Percentiles rank a stretch among this genome's conserved stretches.
Evolutionary conservation across 2,113 vertebrate species (phyloP).

Genomic region (Crypturellus undulatus): DNA sequence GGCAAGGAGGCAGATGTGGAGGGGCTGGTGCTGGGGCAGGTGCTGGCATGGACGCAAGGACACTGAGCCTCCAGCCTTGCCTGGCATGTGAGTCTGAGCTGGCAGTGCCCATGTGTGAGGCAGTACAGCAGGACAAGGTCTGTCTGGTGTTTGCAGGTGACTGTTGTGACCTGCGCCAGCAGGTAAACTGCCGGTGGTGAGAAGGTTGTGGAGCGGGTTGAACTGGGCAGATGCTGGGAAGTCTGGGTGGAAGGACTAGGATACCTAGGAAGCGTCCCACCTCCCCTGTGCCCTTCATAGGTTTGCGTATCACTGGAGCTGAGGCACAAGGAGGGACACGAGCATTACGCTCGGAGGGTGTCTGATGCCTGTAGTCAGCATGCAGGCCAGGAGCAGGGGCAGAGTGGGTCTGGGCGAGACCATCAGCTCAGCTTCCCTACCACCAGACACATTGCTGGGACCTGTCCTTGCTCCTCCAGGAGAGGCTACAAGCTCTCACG

Average conservation of each 20-base stretch:
- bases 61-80: fast-evolving
- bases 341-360: neutral
- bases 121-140: neutral
- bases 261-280: neutral
- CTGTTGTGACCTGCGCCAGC: neutral
- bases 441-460: fast-evolving
- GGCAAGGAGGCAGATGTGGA: neutral
- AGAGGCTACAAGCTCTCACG: neutral
- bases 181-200: neutral
- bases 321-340: neutral
- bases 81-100: fast-evolving
- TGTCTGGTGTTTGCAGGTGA: fast-evolving
- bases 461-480: neutral
- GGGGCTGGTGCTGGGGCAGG: neutral
- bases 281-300: neutral
- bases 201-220: neutral
- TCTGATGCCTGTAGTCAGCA: neutral
- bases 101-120: fast-evolving
- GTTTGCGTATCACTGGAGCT: neutral
- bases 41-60: neutral
- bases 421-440: neutral
- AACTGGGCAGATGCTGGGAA: neutral
- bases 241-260: neutral
- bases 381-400: neutral
- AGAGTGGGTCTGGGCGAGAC: neutral